These are phyloP conservation scores for Hafferia zeledoni DNA, from an alignment of 2,797 vertebrate species.

Conservation along the genomic window DNA sequence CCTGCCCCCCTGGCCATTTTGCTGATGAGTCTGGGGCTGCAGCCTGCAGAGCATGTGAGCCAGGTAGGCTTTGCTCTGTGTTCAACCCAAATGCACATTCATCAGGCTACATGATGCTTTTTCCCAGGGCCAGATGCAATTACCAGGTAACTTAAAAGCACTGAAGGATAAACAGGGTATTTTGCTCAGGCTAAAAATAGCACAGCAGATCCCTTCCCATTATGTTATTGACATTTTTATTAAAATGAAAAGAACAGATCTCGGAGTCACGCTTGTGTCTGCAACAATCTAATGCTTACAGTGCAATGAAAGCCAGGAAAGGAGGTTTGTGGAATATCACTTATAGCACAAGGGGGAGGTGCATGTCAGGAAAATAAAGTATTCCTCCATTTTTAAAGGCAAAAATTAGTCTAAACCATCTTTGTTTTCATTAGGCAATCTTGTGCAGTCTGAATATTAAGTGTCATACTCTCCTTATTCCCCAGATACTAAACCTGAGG, in stretches of 20 bases:
- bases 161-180: neutral
- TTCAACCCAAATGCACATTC: neutral
- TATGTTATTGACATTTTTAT: neutral
- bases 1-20: slow-evolving; percentile 82
- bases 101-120: neutral
- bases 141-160: neutral
- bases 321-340: neutral
- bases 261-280: neutral
- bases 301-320: neutral
- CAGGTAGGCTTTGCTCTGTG: slow-evolving; percentile 72
- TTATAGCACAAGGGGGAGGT: neutral
- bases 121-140: neutral
- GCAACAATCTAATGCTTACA: neutral
- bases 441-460: neutral
- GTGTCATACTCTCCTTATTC: neutral
- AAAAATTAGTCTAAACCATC: neutral
- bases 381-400: neutral
- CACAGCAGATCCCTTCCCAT: neutral
- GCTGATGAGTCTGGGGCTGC: slow-evolving; percentile 76
- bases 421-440: neutral
- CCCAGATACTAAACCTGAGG: neutral
- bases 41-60: slow-evolving; percentile 78
- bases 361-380: neutral
- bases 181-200: neutral
- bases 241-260: neutral